Percentiles rank a stretch among this genome's conserved stretches.
Conservation (phyloP, 2,888 invertebrate genomes). For the Amorpha juglandis region DNA sequence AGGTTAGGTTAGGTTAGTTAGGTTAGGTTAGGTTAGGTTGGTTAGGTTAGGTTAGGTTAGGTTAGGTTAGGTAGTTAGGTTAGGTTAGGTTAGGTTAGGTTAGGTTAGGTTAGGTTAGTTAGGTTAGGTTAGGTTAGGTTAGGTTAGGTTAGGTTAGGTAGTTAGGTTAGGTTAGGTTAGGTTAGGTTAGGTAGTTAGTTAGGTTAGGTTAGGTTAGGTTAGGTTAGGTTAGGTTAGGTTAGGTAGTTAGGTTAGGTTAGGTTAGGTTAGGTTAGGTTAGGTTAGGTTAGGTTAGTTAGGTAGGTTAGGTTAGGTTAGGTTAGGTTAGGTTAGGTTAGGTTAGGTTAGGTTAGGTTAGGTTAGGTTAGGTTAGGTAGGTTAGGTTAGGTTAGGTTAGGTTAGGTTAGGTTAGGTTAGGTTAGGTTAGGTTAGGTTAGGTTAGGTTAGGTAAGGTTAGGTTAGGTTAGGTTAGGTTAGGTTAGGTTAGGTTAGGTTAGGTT, state of each 20-base stretch:
- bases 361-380: slow-evolving; percentile 19
- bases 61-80: slow-evolving; percentile 3
- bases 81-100: background rate
- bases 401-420: slow-evolving; percentile 6
- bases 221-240: background rate
- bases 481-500: slow-evolving; percentile 36
- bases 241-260: slow-evolving; percentile 3
- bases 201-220: too few species aligned
- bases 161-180: too few species aligned
- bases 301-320: slow-evolving; percentile 2
- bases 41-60: slow-evolving; percentile 5
- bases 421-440: slow-evolving; percentile 21
- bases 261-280: slow-evolving; percentile 5
- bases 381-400: slow-evolving; percentile 1
- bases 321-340: slow-evolving; percentile 1
- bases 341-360: slow-evolving; percentile 9
- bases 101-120: too few species aligned
- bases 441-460: slow-evolving; percentile 5
- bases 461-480: slow-evolving; percentile 29
- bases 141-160: too few species aligned
- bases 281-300: slow-evolving; percentile 41
- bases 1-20: background rate
- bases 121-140: too few species aligned
- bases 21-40: background rate
- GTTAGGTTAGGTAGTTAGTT: slow-evolving; percentile 37